phyloP scores from a whole-genome alignment of 2,797 vertebrate species.

The Chrosomus eos region DNA sequence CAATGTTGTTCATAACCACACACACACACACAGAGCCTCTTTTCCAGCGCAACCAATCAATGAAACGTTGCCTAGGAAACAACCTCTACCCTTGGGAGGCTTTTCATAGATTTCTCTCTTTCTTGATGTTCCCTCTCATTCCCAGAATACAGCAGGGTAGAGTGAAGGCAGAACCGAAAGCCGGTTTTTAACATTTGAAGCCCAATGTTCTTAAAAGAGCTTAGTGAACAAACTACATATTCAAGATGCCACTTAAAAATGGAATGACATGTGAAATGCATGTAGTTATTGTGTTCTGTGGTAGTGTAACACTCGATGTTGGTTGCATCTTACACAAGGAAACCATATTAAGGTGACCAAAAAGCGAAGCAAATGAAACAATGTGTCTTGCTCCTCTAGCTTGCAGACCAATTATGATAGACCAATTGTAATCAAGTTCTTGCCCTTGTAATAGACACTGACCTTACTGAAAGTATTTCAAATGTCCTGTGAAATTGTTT shows the following conservation, averaged over 20 bases:
- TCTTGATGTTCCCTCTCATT: conserved; percentile 70
- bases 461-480: neutral
- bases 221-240: neutral
- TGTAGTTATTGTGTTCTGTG: neutral
- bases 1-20: conserved; percentile 74
- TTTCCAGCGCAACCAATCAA: conserved; percentile 71
- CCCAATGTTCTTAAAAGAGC: conserved; percentile 26
- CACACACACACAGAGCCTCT: conserved; percentile 63
- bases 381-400: neutral
- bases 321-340: neutral
- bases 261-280: conserved; percentile 9
- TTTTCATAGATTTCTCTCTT: conserved; percentile 67
- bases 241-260: conserved; percentile 9
- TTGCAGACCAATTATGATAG: conserved; percentile 5
- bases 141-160: conserved; percentile 63
- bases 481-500: neutral
- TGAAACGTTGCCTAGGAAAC: conserved; percentile 81
- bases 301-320: neutral
- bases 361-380: conserved; percentile 6
- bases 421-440: neutral
- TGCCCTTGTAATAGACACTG: neutral
- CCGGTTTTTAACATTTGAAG: conserved; percentile 41
- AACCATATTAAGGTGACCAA: conserved; percentile 18
- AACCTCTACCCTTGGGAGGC: conserved; percentile 81
- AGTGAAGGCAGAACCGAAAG: conserved; percentile 37